Percentiles rank a stretch among this genome's conserved stretches.
phyloP scores from a whole-genome alignment of 2,797 vertebrate species.

The Taenioides sp. region DNA sequence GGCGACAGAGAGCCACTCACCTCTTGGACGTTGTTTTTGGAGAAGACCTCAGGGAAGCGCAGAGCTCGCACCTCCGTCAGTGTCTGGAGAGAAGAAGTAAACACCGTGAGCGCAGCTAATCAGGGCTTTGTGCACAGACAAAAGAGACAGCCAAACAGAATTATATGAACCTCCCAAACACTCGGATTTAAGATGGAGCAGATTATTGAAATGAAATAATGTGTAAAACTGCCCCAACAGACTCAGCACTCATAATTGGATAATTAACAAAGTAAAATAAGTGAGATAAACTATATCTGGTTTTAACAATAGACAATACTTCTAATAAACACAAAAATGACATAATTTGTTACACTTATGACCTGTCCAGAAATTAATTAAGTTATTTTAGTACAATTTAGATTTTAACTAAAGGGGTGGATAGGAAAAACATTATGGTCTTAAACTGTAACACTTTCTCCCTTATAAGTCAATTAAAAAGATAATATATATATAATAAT shows the following conservation, averaged over 20 bases:
- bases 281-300: conserved; percentile 9
- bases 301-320: background rate
- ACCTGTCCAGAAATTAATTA: conserved; percentile 1
- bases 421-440: no score
- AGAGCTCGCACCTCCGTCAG: conserved; percentile 89
- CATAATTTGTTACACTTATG: background rate
- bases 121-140: conserved; percentile 56
- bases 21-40: conserved; percentile 88
- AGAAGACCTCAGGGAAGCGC: conserved; percentile 88
- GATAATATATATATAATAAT: background rate
- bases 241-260: conserved; percentile 15
- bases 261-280: conserved; percentile 10
- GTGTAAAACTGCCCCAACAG: conserved; percentile 5
- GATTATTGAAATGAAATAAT: background rate
- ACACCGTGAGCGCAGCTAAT: conserved; percentile 52
- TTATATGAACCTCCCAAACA: background rate
- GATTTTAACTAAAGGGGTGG: background rate
- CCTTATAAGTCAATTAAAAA: background rate
- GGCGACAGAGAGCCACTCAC: conserved; percentile 74
- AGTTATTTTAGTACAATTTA: background rate
- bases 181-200: background rate
- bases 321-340: background rate
- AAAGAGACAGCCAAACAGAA: conserved; percentile 16
- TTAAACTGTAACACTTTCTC: background rate
- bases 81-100: conserved; percentile 77